Evolutionary conservation across 2,113 vertebrate genomes (phyloP), one percentile per base, ranked within the genome.

Genomic region (Anser cygnoides): DNA sequence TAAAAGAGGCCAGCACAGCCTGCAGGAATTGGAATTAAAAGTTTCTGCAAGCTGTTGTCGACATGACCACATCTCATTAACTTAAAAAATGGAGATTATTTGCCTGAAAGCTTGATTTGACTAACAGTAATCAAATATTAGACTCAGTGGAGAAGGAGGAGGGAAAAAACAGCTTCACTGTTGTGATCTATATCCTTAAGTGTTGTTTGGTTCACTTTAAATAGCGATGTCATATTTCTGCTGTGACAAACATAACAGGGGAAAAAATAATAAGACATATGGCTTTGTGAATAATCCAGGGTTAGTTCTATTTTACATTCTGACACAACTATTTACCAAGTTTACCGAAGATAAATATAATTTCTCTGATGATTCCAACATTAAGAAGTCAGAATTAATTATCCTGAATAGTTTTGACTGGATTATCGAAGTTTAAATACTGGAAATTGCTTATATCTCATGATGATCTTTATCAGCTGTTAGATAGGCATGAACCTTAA

Each of bases 41-140:
- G 98, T 98, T 98, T 97, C 98, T 98, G 95, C 98, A 98, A 98
- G 97, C 98, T 98, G 98, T 98, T 98, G 98, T 98, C 98, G 58
- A 97, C 98, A 97, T 94, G 97, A 98, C 98, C 98, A 97, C 97
- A 98, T 98, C 98, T 98, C 98, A 98, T 98, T 98, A 98, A 98
- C 97, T 98, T 98, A 97, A 98, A 98, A 98, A 98, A 98, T 97
- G 97, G 97, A 98, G 98, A 98, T 98, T 98, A 97, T 98, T 98
- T 98, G 98, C 98, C 98, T 98, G 97, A 98, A 97, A 98, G 98
- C 98, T 97, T 98, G 98, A 98, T 98, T 97, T 98, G 98, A 98
- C 97, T 98, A 98, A 97, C 97, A 97, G 97, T 98, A 98, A 98
- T 98, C 98, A 98, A 98, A 98, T 98, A 98, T 97, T 98, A 97